Conservation (phyloP, 2,888 invertebrate genomes). For the Harpalus rufipes region DNA sequence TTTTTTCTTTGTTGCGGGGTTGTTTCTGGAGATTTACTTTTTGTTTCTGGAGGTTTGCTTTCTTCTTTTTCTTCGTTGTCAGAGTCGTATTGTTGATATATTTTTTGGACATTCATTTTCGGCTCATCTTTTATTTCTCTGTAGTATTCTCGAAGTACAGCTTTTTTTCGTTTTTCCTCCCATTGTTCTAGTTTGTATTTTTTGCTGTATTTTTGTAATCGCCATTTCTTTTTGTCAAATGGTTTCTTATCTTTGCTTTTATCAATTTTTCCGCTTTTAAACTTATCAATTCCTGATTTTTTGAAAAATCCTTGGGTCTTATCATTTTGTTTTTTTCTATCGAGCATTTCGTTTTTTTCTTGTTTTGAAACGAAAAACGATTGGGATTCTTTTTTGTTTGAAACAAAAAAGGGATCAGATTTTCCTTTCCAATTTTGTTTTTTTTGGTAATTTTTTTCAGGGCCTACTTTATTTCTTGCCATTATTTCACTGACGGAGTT, state of each 20-base stretch:
- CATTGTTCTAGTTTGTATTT: slow-evolving; percentile 85
- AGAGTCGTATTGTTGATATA: slow-evolving; percentile 76
- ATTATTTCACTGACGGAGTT: slow-evolving; percentile 32
- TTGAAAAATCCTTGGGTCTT: slow-evolving; percentile 19
- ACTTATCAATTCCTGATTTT: slow-evolving; percentile 33
- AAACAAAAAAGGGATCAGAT: slow-evolving; percentile 33
- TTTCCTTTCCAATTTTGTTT: slow-evolving; percentile 26
- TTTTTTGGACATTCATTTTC: slow-evolving; percentile 78
- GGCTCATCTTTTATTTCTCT: slow-evolving; percentile 78
- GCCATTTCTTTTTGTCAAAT: slow-evolving; percentile 84
- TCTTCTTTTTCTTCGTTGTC: slow-evolving; percentile 69
- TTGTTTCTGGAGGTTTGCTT: slow-evolving; percentile 56
- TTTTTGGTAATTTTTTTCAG: slow-evolving; percentile 19
- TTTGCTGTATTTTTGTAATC: slow-evolving; percentile 84
- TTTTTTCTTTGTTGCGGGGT: slow-evolving; percentile 61
- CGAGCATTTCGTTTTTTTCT: background rate
- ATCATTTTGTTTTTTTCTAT: background rate
- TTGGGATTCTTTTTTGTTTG: slow-evolving; percentile 25
- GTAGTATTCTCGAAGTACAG: slow-evolving; percentile 79
- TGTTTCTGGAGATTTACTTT: slow-evolving; percentile 59
- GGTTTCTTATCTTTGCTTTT: slow-evolving; percentile 78
- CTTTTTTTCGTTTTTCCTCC: slow-evolving; percentile 83
- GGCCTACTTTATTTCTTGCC: slow-evolving; percentile 48
- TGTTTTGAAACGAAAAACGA: slow-evolving; percentile 50
- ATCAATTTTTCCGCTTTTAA: slow-evolving; percentile 55